These are phyloP conservation scores for Notarius quadriscutis DNA, from an alignment of 2,113 vertebrate genomes.

Conservation along the genomic window DNA sequence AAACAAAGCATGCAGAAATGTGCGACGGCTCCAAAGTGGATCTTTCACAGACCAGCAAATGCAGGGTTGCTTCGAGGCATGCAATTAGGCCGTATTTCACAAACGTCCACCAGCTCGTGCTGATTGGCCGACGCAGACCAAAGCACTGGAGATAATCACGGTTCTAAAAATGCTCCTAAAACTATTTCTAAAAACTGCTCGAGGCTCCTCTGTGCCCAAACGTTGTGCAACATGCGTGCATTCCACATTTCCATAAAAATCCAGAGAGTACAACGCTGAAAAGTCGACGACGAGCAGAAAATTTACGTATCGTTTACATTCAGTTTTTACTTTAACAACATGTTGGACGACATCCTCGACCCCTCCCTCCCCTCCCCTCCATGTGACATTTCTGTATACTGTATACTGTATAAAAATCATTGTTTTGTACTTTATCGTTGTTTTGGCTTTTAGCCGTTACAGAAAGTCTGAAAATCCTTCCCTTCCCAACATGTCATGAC, in stretches of 20 bases:
- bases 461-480: background rate
- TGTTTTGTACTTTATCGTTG: background rate
- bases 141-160: conserved; percentile 27
- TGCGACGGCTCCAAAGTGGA: conserved; percentile 20
- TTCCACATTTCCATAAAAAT: conserved; percentile 15
- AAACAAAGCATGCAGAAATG: conserved; percentile 35
- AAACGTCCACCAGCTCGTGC: conserved; percentile 3
- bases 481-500: background rate
- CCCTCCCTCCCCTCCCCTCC: no score
- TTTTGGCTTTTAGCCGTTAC: background rate
- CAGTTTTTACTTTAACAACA: background rate
- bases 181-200: conserved; percentile 10
- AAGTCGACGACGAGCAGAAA: background rate
- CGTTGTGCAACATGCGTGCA: conserved; percentile 8
- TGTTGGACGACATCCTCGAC: background rate
- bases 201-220: conserved; percentile 7
- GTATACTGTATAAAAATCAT: background rate
- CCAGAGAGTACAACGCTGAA: background rate
- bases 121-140: conserved; percentile 17
- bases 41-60: conserved; percentile 32
- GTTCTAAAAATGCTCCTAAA: conserved; percentile 19
- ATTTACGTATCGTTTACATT: background rate
- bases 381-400: background rate
- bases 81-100: conserved; percentile 22
- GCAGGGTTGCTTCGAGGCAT: conserved; percentile 22